Evolutionary conservation across 2,113 vertebrate species (phyloP), one percentile per base, ranked within the genome.

Genomic region (Psophia crepitans): DNA sequence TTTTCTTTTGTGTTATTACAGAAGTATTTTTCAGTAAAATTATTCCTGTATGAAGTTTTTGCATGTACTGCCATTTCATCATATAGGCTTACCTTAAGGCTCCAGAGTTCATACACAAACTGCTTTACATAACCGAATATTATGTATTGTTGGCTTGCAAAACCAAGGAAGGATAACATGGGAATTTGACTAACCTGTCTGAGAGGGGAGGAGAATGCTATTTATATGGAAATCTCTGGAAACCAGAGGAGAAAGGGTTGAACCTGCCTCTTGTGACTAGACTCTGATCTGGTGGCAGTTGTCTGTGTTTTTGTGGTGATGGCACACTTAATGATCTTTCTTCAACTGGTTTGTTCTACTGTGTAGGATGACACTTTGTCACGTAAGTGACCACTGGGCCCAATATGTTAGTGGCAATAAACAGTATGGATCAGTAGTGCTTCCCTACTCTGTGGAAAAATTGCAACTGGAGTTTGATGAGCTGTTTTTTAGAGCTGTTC

Each of bases 361-460:
- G 0, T 60, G 16, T 71, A 99, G 99, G 96, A 99, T 99, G 98
- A 99, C 99, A 1, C 97, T 99, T 81, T 99, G 99, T 74, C 99
- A 99, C 37, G 98, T 99, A 92, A 99, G 99, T 92, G 99, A 99
- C 95, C 99, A 99, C 88, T 99, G 99, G 99, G 98, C 99, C 33
- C 99, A 99, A 63, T 99, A 99, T 14, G 92, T 98, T 93, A 98
- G 97, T 71, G 69, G 95, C 63, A 97, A 93, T 54, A 97, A 97
- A 49, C 96, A 96, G 2, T 69, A 56, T 69, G 98, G 96, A 63
- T 91, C 96, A 41, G 86, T 92, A 39, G 76, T 95, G 8, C 98
- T 99, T 89, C 98, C 98, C 13, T 98, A 99, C 84, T 98, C 99
- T 8, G 18, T 99, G 94, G 99, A 99, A 70, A 99, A 99, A 89